A percentile compares a stretch with the other conserved stretches of the same genome.
Evolutionary conservation across 2,888 invertebrate genomes (phyloP).

Genomic region (Saturnia pavonia): DNA sequence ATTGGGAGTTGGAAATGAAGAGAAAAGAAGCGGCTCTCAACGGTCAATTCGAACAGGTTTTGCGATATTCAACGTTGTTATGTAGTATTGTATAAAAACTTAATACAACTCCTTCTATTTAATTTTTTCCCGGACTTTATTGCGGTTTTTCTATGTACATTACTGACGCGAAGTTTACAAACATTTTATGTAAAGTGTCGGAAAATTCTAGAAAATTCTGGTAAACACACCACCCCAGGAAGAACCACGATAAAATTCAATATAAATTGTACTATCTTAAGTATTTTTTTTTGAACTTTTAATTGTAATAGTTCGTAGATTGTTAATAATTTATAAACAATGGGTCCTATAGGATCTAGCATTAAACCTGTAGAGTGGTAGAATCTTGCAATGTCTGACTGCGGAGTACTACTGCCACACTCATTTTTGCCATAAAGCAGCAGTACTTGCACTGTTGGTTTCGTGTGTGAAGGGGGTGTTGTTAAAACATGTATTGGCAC

Average conservation of each 20-base stretch:
- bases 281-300: neutral
- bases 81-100: slow-evolving; percentile 7
- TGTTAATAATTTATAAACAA: neutral
- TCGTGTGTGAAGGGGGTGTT: too few relatives aligned
- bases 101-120: neutral
- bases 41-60: slow-evolving; percentile 76
- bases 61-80: slow-evolving; percentile 24
- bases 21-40: slow-evolving; percentile 84
- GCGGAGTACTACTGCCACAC: too few relatives aligned
- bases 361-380: too few relatives aligned
- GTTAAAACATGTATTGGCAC: too few relatives aligned
- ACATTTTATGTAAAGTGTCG: neutral
- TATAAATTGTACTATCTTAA: neutral
- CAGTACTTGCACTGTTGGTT: too few relatives aligned
- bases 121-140: neutral
- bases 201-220: neutral
- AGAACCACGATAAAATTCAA: neutral
- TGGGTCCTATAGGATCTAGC: neutral
- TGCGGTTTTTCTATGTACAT: neutral
- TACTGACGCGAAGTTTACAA: neutral
- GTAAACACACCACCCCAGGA: neutral
- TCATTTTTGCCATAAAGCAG: too few relatives aligned
- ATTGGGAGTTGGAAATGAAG: slow-evolving; percentile 88
- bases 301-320: neutral
- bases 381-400: too few relatives aligned